These are phyloP conservation scores for Harpagoxenus sublaevis DNA, from an alignment of 2,888 invertebrate species.

Conservation along the genomic window DNA sequence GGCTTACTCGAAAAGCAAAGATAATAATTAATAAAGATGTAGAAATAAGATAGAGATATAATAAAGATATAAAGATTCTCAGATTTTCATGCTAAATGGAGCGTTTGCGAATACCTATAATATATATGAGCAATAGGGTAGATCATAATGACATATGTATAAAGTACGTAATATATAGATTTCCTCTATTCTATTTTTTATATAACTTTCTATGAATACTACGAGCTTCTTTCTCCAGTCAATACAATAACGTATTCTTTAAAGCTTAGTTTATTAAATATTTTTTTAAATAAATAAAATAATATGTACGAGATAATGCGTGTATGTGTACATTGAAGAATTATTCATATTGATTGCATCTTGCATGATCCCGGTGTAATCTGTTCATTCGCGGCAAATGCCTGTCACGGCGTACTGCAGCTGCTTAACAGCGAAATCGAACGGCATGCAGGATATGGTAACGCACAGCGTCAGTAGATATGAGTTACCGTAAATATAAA, in stretches of 20 bases:
- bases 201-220: not conserved
- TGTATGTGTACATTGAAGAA: not conserved
- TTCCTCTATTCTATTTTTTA: not conserved
- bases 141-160: not conserved
- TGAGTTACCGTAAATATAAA: constrained; percentile 49
- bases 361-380: not conserved
- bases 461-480: constrained; percentile 29
- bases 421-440: constrained; percentile 26
- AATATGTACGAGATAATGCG: not conserved
- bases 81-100: not conserved
- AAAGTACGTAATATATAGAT: not conserved
- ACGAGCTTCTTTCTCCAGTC: not conserved
- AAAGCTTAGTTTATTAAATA: not conserved
- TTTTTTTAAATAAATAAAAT: not conserved
- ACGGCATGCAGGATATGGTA: not conserved
- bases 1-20: not conserved
- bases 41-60: too few relatives aligned
- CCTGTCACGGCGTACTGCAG: not conserved
- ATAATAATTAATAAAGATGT: not conserved
- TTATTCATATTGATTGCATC: not conserved
- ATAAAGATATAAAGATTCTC: too few relatives aligned
- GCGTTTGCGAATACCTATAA: too few relatives aligned
- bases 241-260: not conserved
- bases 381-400: constrained; percentile 10
- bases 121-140: not conserved